Evolutionary conservation across 2,888 invertebrate genomes (phyloP).

Genomic region (Galerucella nymphaeae): DNA sequence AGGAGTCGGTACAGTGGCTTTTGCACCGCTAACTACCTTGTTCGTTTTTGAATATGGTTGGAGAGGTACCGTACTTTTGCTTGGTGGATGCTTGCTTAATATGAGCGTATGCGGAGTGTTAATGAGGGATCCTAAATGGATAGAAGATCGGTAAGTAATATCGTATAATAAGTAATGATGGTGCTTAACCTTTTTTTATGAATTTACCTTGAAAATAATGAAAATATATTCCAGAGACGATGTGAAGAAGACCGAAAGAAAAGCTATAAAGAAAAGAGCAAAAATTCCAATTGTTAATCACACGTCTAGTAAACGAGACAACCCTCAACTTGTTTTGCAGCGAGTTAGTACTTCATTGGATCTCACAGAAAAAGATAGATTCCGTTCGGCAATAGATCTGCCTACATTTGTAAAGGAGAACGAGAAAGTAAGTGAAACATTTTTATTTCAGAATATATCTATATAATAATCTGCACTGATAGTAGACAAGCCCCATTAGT

Average conservation of each 20-base stretch:
- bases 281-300: slow-evolving; percentile 58
- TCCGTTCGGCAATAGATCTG: slow-evolving; percentile 77
- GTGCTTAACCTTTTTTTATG: too few species aligned
- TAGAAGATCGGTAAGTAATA: slow-evolving; percentile 67
- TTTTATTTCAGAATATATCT: background rate
- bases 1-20: slow-evolving; percentile 90
- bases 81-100: slow-evolving; percentile 87
- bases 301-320: slow-evolving; percentile 74
- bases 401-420: slow-evolving; percentile 79
- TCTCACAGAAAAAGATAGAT: slow-evolving; percentile 67
- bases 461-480: too few species aligned
- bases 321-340: slow-evolving; percentile 74
- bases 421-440: slow-evolving; percentile 70
- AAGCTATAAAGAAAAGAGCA: slow-evolving; percentile 27
- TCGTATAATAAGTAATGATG: too few species aligned
- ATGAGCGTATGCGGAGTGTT: slow-evolving; percentile 87
- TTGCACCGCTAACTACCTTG: slow-evolving; percentile 86
- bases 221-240: slow-evolving; percentile 15
- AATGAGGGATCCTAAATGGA: slow-evolving; percentile 91
- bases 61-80: slow-evolving; percentile 82
- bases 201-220: background rate
- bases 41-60: slow-evolving; percentile 83
- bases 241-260: slow-evolving; percentile 32
- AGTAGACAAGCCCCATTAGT: too few species aligned
- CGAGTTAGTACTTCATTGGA: slow-evolving; percentile 70